Base-by-base conservation (phyloP, 2,888 invertebrate genomes). In the Melieria picta region DNA sequence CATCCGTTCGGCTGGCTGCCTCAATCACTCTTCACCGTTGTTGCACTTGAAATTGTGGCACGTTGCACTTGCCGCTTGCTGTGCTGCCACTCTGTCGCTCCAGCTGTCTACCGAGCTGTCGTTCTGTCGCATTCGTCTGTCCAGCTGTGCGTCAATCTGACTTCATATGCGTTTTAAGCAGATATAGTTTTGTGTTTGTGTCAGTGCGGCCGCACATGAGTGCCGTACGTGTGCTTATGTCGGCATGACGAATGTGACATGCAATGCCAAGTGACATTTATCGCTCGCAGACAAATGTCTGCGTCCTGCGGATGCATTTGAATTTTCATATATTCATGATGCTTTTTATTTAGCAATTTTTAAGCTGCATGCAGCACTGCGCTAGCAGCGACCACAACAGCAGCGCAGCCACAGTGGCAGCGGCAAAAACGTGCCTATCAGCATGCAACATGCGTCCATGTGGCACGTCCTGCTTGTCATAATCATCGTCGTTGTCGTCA, bases 211-310 rank as follows among this genome's bases (percentile, higher is more conserved):
- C 10, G 4, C 3, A 9, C 50, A 5, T 47, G 63, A 67, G 57
- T 45, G 45, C 43, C 11, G 30, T 7, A 72, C 62, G 72, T 30
- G 30, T 30, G 30, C 30, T 30, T 30, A 30, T 30, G 30, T 30
- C 30, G 3, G 30, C 30, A 73, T 75, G 74, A 76, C 76, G 75
- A 75, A 77, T 77, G 63, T 75, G 71, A 77, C 68, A 73, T 73
- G 75, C 75, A 74, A 77, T 75, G 74, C 72, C 66, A 75, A 72
- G 73, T 75, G 76, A 75, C 76, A 75, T 65, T 69, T 69, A 62
- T 71, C 71, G 66, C 63, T 74, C 56, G 72, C 56, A 70, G 55
- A 72, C 72, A 61, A 69, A 69, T 46, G 62, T 69, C 61, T 62
- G 46, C 55, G 46, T 69, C 68, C 68, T 46, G 60, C 58, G 68